phyloP scores from a whole-genome alignment of 2,797 vertebrate genomes.

The Masticophis lateralis region DNA sequence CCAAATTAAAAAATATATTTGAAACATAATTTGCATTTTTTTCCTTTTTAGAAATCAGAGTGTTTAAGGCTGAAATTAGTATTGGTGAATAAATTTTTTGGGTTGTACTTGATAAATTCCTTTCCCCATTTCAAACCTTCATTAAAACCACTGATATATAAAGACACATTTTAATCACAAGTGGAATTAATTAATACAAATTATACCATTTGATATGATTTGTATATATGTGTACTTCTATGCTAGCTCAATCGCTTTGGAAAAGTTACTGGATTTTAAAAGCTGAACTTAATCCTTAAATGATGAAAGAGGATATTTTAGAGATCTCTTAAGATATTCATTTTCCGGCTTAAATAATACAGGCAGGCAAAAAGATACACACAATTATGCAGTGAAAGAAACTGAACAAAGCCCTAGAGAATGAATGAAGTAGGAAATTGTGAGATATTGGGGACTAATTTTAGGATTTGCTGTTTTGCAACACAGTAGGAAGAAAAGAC shows the following conservation, averaged over 20 bases:
- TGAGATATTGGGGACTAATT: slow-evolving; percentile 50
- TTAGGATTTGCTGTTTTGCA: slow-evolving; percentile 47
- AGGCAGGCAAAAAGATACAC: slow-evolving; percentile 43
- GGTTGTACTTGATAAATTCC: slow-evolving; percentile 44
- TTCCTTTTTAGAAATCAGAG: slow-evolving; percentile 14
- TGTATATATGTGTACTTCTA: neutral
- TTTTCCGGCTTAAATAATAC: slow-evolving; percentile 31
- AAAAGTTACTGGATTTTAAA: slow-evolving; percentile 30
- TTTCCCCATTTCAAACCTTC: slow-evolving; percentile 51
- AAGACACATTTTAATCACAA: slow-evolving; percentile 29
- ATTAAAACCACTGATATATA: slow-evolving; percentile 31
- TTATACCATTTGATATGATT: slow-evolving; percentile 19
- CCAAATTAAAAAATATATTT: neutral
- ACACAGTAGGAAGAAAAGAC: slow-evolving; percentile 32
- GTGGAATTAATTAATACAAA: slow-evolving; percentile 21
- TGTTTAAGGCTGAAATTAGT: slow-evolving; percentile 25
- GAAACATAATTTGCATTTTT: slow-evolving; percentile 1
- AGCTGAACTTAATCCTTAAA: slow-evolving; percentile 40
- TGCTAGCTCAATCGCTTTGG: slow-evolving; percentile 9
- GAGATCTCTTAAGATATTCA: neutral
- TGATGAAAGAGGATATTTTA: slow-evolving; percentile 38
- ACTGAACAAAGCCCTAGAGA: slow-evolving; percentile 39
- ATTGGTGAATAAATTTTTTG: slow-evolving; percentile 25
- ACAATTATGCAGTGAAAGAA: slow-evolving; percentile 58
- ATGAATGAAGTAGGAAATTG: slow-evolving; percentile 28